Conservation (phyloP, 2,888 invertebrate genomes). For the Agrotis ipsilon region DNA sequence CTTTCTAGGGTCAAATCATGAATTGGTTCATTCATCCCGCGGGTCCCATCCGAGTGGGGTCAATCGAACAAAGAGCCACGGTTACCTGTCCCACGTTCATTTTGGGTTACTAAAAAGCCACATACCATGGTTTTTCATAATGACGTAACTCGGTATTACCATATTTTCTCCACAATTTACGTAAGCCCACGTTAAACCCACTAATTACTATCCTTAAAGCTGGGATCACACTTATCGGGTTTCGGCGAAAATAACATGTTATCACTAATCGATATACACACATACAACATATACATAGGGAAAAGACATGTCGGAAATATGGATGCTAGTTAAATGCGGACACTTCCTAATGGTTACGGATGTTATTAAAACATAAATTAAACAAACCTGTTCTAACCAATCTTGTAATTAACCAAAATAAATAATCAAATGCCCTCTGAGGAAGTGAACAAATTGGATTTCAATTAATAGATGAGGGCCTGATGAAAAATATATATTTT, state of each 20-base stretch:
- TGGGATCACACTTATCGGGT: conserved; percentile 50
- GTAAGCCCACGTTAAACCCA: conserved; percentile 36
- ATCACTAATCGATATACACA: conserved; percentile 37
- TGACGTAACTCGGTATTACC: conserved; percentile 4
- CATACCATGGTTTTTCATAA: neutral
- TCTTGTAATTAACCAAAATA: neutral
- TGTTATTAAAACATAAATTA: conserved; percentile 10
- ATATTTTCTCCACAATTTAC: conserved; percentile 36
- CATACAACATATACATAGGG: neutral
- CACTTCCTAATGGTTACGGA: conserved; percentile 15
- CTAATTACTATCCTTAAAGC: conserved; percentile 55
- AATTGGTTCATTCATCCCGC: too few relatives aligned
- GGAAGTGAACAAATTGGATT: neutral
- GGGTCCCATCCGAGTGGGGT: too few relatives aligned
- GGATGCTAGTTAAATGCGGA: conserved; percentile 7
- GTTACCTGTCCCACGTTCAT: too few relatives aligned
- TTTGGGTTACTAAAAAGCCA: too few relatives aligned
- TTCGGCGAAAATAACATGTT: conserved; percentile 38
- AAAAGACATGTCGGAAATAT: conserved; percentile 10
- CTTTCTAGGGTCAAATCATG: too few relatives aligned
- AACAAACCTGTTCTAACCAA: neutral
- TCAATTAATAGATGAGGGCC: neutral
- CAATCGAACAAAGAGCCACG: too few relatives aligned
- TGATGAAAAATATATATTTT: neutral
- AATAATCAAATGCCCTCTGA: neutral